Evolutionary conservation across 2,888 invertebrate species (phyloP).

Genomic region (Barypeithes pellucidus): DNA sequence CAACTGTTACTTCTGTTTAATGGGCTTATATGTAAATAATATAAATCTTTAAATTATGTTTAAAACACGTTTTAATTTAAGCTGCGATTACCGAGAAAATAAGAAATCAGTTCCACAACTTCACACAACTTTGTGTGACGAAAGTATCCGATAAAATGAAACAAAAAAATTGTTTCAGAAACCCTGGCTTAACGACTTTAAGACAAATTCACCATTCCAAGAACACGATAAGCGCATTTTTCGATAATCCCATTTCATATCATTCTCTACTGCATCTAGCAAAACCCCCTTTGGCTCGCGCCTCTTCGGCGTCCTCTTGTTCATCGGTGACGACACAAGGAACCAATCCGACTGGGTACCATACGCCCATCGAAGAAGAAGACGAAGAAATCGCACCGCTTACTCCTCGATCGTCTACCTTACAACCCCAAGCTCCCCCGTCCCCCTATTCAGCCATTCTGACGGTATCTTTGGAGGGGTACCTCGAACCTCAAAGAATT

Average conservation of each 20-base stretch:
- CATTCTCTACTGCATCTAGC: slow-evolving; percentile 36
- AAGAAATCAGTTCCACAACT: too few relatives aligned
- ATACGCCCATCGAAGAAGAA: slow-evolving; percentile 82
- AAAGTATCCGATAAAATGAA: too few relatives aligned
- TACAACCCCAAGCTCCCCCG: slow-evolving; percentile 74
- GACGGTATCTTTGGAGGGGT: slow-evolving; percentile 89
- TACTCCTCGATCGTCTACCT: slow-evolving; percentile 74
- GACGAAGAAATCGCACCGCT: slow-evolving; percentile 69
- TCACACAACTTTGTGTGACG: too few relatives aligned
- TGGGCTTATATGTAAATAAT: too few relatives aligned
- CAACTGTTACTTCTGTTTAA: too few relatives aligned
- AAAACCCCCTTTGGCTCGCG: slow-evolving; percentile 73
- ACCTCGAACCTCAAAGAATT: slow-evolving; percentile 87
- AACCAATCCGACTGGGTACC: slow-evolving; percentile 80
- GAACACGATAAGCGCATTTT: not conserved
- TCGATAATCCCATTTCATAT: slow-evolving; percentile 21
- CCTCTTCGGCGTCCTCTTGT: slow-evolving; percentile 76
- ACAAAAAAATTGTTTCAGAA: not conserved
- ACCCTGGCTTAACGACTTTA: not conserved
- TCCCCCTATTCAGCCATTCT: slow-evolving; percentile 90
- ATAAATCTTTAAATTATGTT: too few relatives aligned
- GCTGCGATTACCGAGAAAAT: too few relatives aligned
- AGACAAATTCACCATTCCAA: not conserved
- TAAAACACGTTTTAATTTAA: too few relatives aligned
- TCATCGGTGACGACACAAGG: slow-evolving; percentile 76